phyloP scores from a whole-genome alignment of 2,113 vertebrate species.

The human region DNA sequence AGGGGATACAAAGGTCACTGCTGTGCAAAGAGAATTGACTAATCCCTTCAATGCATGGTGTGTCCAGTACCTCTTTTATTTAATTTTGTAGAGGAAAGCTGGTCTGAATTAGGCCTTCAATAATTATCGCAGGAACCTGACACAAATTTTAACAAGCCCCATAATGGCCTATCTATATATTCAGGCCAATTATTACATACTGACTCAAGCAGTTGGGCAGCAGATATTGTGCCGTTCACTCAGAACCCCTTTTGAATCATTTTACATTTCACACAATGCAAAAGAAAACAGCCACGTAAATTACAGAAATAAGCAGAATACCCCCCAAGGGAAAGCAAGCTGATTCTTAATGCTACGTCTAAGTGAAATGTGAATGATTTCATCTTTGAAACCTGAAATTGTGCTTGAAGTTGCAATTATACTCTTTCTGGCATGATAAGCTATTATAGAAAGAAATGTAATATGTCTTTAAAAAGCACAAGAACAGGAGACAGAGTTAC shows the following conservation, averaged over 20 bases:
- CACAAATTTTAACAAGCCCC: constrained; percentile 69
- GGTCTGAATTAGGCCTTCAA: constrained; percentile 62
- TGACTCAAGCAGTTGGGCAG: constrained; percentile 21
- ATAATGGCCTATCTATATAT: constrained; percentile 62
- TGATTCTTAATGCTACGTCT: constrained; percentile 16
- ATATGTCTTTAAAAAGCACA: neutral
- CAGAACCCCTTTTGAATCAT: constrained; percentile 23
- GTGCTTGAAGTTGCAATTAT: constrained; percentile 6
- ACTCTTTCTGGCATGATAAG: neutral
- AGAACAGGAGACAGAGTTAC: neutral
- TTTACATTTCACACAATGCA: constrained; percentile 33
- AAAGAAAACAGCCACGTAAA: constrained; percentile 44
- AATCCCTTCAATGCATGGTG: constrained; percentile 45
- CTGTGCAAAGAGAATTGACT: constrained; percentile 52
- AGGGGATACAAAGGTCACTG: constrained; percentile 69
- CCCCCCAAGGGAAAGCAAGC: neutral
- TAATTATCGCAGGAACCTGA: constrained; percentile 69
- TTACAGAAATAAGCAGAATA: constrained; percentile 59
- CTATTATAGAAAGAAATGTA: neutral
- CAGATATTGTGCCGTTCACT: constrained; percentile 45
- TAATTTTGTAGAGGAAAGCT: constrained; percentile 70
- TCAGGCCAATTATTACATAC: constrained; percentile 70
- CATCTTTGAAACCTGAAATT: neutral
- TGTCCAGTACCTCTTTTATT: constrained; percentile 56
- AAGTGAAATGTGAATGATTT: constrained; percentile 30